phyloP scores from a whole-genome alignment of 2,797 vertebrate genomes.

The Oreortyx pictus region DNA sequence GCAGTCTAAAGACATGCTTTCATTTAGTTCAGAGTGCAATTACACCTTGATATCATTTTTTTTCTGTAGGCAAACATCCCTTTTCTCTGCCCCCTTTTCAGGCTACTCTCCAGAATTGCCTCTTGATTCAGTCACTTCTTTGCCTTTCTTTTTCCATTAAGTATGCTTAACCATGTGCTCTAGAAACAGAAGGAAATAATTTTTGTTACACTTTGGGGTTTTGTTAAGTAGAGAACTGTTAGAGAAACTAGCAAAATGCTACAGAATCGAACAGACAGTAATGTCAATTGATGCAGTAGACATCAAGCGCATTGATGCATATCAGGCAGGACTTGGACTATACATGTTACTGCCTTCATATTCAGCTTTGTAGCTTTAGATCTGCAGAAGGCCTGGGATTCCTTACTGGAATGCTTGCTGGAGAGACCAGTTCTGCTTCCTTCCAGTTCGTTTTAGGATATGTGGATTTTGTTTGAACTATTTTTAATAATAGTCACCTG shows the following conservation, averaged over 20 bases:
- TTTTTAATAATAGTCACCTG: background rate
- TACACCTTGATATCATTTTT: background rate
- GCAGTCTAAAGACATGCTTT: background rate
- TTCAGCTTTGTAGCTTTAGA: background rate
- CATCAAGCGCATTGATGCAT: background rate
- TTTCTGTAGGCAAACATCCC: fast-evolving
- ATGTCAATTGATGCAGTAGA: background rate
- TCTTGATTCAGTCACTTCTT: background rate
- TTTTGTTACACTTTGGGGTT: background rate
- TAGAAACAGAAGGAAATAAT: background rate
- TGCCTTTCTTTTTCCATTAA: background rate
- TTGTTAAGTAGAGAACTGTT: background rate
- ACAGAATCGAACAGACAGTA: background rate
- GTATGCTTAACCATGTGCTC: background rate
- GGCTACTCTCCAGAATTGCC: background rate
- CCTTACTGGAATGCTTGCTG: background rate
- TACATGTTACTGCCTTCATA: background rate
- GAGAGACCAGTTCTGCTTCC: background rate
- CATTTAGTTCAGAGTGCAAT: background rate
- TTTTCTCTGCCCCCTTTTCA: background rate
- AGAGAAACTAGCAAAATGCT: background rate
- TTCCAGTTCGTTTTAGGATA: background rate
- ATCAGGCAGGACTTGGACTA: background rate
- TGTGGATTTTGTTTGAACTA: background rate
- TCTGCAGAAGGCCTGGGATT: background rate